Conservation (phyloP, 2,888 invertebrate species). For the Idaea biselata region DNA sequence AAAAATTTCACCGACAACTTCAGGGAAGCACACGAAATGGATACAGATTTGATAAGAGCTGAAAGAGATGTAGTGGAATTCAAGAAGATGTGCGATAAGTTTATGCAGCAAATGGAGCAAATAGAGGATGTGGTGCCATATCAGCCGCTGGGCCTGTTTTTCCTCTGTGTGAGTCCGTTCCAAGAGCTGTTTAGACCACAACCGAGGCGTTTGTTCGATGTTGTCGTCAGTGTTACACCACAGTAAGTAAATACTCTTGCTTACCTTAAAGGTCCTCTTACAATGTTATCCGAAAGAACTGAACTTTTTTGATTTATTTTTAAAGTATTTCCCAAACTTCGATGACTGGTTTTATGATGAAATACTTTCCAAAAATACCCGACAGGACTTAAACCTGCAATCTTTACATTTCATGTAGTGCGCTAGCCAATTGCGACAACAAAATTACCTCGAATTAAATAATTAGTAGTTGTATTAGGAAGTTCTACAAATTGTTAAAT, state of each 20-base stretch:
- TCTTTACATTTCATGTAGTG: no score
- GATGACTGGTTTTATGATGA: no score
- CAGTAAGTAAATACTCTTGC: slow-evolving; percentile 69
- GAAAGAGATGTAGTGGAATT: slow-evolving; percentile 85
- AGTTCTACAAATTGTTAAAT: no score
- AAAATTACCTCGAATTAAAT: no score
- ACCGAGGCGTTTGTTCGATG: slow-evolving; percentile 84
- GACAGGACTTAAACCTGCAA: no score
- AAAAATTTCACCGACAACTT: slow-evolving; percentile 84
- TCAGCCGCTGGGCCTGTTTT: slow-evolving; percentile 87
- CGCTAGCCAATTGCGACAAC: no score
- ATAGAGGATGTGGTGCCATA: slow-evolving; percentile 84
- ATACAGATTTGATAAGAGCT: slow-evolving; percentile 81
- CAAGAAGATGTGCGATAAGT: slow-evolving; percentile 84
- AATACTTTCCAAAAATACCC: no score
- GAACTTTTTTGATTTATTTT: no score
- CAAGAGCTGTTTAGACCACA: slow-evolving; percentile 87
- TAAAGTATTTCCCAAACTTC: no score
- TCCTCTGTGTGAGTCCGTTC: slow-evolving; percentile 85
- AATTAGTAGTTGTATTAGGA: no score
- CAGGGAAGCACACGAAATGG: slow-evolving; percentile 84
- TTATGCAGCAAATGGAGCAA: slow-evolving; percentile 84
- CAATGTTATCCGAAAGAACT: no score
- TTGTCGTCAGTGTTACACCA: slow-evolving; percentile 83
- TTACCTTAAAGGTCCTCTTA: no score